phyloP scores from a whole-genome alignment of 2,113 vertebrate species.

The Psilopsiagon aurifrons region DNA sequence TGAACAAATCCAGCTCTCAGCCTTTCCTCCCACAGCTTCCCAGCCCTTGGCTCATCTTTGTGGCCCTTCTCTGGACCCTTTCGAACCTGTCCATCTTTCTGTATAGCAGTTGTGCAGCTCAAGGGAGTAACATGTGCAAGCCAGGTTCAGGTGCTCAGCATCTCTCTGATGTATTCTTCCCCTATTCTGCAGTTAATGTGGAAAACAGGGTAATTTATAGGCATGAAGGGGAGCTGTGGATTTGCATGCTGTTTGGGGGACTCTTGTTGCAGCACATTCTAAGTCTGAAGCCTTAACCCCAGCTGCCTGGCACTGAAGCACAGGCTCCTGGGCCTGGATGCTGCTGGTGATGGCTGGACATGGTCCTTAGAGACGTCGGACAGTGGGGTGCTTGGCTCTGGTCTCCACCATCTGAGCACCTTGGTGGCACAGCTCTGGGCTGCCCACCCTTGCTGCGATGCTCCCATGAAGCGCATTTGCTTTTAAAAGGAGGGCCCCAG shows the following conservation, averaged over 20 bases:
- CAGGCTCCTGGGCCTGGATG: neutral
- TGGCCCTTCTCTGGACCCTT: neutral
- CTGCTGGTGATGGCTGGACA: neutral
- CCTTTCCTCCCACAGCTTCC: no score
- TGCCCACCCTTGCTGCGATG: neutral
- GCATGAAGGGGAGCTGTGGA: accelerated
- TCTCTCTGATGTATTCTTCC: neutral
- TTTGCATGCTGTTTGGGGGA: neutral
- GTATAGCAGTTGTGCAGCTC: neutral
- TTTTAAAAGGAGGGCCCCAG: slow-evolving; percentile 45
- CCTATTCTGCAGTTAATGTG: neutral
- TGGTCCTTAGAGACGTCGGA: accelerated
- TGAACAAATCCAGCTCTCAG: no score
- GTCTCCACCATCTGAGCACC: neutral
- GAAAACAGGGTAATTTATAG: neutral
- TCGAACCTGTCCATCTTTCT: neutral
- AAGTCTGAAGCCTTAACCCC: neutral
- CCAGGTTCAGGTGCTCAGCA: neutral
- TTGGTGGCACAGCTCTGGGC: accelerated
- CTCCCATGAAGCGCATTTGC: accelerated
- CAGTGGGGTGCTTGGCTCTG: accelerated
- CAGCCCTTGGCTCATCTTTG: neutral
- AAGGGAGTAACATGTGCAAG: no score
- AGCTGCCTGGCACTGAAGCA: accelerated
- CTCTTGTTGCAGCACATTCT: neutral